Evolutionary conservation across 2,113 vertebrate species (phyloP), one percentile per base, ranked within the genome.

Genomic region (Amblyornis subalaris): DNA sequence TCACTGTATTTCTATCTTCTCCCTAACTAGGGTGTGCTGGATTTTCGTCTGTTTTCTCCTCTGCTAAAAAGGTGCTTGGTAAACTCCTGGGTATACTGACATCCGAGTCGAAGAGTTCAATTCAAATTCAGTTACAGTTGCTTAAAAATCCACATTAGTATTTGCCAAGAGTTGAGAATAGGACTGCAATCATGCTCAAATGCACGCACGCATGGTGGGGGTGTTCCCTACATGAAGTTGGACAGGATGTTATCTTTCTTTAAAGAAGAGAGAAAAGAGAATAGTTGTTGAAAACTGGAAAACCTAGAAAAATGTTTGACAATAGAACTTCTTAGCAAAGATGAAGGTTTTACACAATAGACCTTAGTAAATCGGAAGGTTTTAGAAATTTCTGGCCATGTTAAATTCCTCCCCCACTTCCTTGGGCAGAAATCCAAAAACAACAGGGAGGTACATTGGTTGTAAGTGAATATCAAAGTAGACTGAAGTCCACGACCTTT

Each of bases 201-300:
- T n/a, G 89, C 95, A 95, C 50, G 57, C 89, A 93, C 35, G 0
- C 80, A 92, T 35, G 7, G 6, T 36, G 42, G 36, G 23, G 64
- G 35, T 20, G 10, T 48, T 95, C 77, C 74, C 84, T 70, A 3
- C 25, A 73, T 20, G 40, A 72, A 9, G 45, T 1, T 96, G 84
- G 86, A 67, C 94, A 96, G 95, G 93, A 94, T 96, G 91, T 91
- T 89, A 26, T 91, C 88, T 81, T 94, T 92, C 76, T 92, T 93
- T 84, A 94, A 94, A 95, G 75, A 71, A 83, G 73, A 72, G 36
- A 57, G 54, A 91, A 90, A 87, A 89, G 13, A 92, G 62, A 96
- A 92, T 87, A 60, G 70, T 66, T 3, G 54, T 85, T 92, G 86
- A 89, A 94, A 95, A 93, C 86, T 87, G 70, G 74, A 90, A 96